A percentile compares a stretch with the other conserved stretches of the same genome.
phyloP scores from a whole-genome alignment of 2,888 invertebrate genomes.

The Drosophila birchii region DNA sequence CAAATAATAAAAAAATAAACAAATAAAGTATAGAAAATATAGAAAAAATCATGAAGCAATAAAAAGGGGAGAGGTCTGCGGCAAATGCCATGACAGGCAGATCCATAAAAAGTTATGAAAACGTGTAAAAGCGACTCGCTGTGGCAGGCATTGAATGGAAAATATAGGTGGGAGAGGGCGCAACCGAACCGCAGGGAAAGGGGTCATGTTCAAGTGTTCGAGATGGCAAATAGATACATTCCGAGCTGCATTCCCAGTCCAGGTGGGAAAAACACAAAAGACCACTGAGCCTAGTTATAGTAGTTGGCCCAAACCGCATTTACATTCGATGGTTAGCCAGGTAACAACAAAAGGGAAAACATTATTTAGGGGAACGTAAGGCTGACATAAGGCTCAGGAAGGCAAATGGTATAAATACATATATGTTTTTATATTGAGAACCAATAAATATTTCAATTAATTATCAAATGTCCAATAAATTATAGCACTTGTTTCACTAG shows the following conservation, averaged over 20 bases:
- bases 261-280: conserved; percentile 29
- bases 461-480: neutral
- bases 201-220: conserved; percentile 14
- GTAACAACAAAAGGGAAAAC: neutral
- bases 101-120: conserved; percentile 73
- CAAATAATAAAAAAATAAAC: conserved; percentile 37
- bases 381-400: neutral
- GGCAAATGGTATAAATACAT: too few species aligned
- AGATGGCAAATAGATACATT: conserved; percentile 46
- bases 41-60: conserved; percentile 53
- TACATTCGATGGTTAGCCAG: conserved; percentile 1
- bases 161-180: neutral
- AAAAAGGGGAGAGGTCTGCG: conserved; percentile 45
- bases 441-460: neutral
- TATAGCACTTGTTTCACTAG: neutral
- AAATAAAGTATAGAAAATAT: conserved; percentile 59
- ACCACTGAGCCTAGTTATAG: conserved; percentile 45
- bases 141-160: conserved; percentile 22
- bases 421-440: neutral
- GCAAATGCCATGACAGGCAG: conserved; percentile 47
- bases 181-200: neutral
- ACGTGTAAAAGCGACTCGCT: conserved; percentile 50
- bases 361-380: neutral
- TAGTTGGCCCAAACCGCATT: conserved; percentile 5
- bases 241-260: conserved; percentile 7